phyloP scores from a whole-genome alignment of 2,113 vertebrate species.

The Fukomys damarensis region DNA sequence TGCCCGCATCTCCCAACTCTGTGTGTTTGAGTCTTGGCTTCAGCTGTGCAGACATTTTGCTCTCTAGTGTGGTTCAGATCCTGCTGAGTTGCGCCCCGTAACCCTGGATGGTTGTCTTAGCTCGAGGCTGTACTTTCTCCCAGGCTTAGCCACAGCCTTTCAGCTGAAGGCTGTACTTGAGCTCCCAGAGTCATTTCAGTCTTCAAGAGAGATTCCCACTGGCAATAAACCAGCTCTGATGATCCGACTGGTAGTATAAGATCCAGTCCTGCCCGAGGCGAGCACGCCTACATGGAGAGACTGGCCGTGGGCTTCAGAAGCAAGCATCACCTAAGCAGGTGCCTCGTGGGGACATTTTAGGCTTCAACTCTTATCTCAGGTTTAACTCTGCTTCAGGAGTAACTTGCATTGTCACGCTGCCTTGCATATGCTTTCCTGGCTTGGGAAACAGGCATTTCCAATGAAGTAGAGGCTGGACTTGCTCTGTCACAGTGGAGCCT shows the following conservation, averaged over 20 bases:
- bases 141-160: neutral
- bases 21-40: too few relatives aligned
- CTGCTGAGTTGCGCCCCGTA: neutral
- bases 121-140: neutral
- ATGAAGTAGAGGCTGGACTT: neutral
- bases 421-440: neutral
- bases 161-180: neutral
- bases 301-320: neutral
- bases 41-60: accelerated
- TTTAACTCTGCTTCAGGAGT: neutral
- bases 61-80: neutral
- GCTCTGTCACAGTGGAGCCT: neutral
- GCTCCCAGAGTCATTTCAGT: neutral
- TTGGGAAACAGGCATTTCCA: neutral
- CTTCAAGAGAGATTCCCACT: neutral
- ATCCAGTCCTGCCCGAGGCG: neutral
- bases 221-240: neutral
- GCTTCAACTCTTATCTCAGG: neutral
- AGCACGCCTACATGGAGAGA: too few relatives aligned
- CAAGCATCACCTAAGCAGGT: neutral
- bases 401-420: neutral
- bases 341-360: neutral
- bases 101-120: neutral
- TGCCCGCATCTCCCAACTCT: neutral
- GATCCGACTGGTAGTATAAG: neutral